A percentile compares a stretch with the other conserved stretches of the same genome.
Evolutionary conservation across 1,140 invertebrate species (phyloP).

Genomic region (Megathymus violae): DNA sequence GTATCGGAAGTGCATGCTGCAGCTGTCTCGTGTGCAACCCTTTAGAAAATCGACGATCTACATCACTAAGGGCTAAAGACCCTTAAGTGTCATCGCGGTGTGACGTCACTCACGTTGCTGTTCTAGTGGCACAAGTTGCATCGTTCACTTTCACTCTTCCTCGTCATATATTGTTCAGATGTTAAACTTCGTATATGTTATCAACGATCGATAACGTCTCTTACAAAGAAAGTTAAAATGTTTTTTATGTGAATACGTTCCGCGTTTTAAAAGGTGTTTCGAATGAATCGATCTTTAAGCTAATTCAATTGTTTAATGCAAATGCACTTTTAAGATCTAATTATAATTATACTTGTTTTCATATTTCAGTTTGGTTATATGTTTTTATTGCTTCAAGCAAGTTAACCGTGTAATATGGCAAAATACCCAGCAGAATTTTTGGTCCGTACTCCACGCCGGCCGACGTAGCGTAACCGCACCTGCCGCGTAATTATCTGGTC

Average conservation of each 20-base stretch:
- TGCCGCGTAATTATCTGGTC: constrained; percentile 73
- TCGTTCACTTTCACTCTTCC: constrained; percentile 11
- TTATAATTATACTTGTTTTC: too few relatives aligned
- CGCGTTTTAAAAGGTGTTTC: constrained; percentile 10
- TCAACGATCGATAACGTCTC: constrained; percentile 8
- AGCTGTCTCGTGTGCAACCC: constrained; percentile 48
- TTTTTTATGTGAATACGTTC: constrained; percentile 4
- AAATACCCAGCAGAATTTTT: constrained; percentile 18
- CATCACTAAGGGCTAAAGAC: constrained; percentile 31
- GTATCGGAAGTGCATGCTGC: constrained; percentile 44
- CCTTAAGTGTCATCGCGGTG: constrained; percentile 18
- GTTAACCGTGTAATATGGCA: background rate
- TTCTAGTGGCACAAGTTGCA: background rate
- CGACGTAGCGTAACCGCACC: constrained; percentile 64
- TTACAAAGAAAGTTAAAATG: constrained; percentile 21
- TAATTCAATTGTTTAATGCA: too few relatives aligned
- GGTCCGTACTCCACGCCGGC: constrained; percentile 52
- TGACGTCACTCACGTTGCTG: constrained; percentile 15
- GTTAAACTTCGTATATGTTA: background rate
- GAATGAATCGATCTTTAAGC: too few relatives aligned
- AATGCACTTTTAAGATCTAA: too few relatives aligned
- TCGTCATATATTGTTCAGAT: constrained; percentile 11
- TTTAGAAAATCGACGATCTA: constrained; percentile 43
- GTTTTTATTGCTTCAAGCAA: constrained; percentile 2
- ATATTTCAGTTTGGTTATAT: too few relatives aligned